These are phyloP conservation scores for Apis cerana DNA, from an alignment of 1,140 invertebrate genomes.

Conservation along the genomic window DNA sequence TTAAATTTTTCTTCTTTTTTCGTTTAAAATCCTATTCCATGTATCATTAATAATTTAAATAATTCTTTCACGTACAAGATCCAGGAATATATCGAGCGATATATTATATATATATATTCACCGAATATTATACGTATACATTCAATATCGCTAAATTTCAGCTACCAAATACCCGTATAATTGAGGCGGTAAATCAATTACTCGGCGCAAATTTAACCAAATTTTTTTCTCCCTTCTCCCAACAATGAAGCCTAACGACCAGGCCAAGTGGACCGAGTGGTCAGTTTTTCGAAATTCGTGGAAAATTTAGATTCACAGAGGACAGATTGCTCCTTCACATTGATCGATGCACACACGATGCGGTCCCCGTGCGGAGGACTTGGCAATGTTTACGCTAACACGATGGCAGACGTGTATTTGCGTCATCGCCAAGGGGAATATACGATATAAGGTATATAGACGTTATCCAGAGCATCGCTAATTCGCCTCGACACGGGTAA, in stretches of 20 bases:
- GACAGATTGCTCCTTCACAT: slow-evolving; percentile 1
- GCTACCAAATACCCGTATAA: neutral
- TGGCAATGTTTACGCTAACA: slow-evolving; percentile 44
- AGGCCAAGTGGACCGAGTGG: too few species aligned
- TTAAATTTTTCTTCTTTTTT: too few species aligned
- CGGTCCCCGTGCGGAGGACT: slow-evolving; percentile 24
- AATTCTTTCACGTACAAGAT: too few species aligned
- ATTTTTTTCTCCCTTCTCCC: neutral
- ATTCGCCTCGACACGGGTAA: slow-evolving; percentile 32
- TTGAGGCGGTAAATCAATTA: neutral
- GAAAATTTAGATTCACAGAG: neutral
- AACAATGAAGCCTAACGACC: neutral
- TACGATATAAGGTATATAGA: slow-evolving; percentile 33
- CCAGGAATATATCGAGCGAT: too few species aligned
- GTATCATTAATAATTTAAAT: too few species aligned
- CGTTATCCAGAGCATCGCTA: slow-evolving; percentile 50
- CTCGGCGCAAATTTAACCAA: neutral
- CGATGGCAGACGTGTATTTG: slow-evolving; percentile 46
- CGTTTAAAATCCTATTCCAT: too few species aligned
- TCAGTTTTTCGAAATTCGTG: slow-evolving; percentile 1
- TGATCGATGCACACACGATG: slow-evolving; percentile 12
- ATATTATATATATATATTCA: too few species aligned
- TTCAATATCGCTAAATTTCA: neutral
- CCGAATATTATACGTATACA: neutral
- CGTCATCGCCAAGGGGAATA: slow-evolving; percentile 29